A percentile compares a stretch with the other conserved stretches of the same genome.
Conservation (phyloP, 2,113 vertebrate genomes). For the Mohoua ochrocephala region DNA sequence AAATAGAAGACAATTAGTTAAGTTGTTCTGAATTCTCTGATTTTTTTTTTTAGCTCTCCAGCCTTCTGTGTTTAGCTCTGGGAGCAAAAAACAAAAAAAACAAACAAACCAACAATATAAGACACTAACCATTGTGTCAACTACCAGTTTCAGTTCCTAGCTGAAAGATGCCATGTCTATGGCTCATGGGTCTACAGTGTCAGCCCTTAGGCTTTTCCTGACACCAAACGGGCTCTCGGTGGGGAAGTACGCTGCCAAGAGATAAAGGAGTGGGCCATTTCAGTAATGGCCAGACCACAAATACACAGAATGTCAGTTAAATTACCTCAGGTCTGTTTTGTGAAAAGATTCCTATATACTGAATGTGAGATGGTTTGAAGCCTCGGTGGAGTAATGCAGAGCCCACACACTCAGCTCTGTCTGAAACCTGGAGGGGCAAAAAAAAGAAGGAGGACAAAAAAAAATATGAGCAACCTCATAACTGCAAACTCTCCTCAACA, state of each 20-base stretch:
- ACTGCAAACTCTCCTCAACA: background rate
- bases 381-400: constrained; percentile 88
- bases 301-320: background rate
- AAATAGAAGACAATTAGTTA: no score
- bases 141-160: background rate
- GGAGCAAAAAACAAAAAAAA: background rate
- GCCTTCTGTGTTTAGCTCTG: background rate
- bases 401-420: constrained; percentile 80
- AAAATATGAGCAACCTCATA: background rate
- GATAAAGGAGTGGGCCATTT: background rate
- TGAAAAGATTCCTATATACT: constrained; percentile 87
- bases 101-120: background rate
- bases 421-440: constrained; percentile 68
- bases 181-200: background rate
- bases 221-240: background rate
- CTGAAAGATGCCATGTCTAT: background rate
- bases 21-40: no score
- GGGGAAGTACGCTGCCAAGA: background rate
- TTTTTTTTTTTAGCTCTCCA: background rate
- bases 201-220: background rate
- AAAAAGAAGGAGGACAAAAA: background rate
- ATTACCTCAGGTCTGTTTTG: constrained; percentile 96
- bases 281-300: background rate
- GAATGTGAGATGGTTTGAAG: constrained; percentile 76
- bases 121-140: background rate